Percentiles rank a stretch among this genome's conserved stretches.
These are phyloP conservation scores for Lontra canadensis DNA, from an alignment of 2,113 vertebrate genomes.

Conservation along the genomic window DNA sequence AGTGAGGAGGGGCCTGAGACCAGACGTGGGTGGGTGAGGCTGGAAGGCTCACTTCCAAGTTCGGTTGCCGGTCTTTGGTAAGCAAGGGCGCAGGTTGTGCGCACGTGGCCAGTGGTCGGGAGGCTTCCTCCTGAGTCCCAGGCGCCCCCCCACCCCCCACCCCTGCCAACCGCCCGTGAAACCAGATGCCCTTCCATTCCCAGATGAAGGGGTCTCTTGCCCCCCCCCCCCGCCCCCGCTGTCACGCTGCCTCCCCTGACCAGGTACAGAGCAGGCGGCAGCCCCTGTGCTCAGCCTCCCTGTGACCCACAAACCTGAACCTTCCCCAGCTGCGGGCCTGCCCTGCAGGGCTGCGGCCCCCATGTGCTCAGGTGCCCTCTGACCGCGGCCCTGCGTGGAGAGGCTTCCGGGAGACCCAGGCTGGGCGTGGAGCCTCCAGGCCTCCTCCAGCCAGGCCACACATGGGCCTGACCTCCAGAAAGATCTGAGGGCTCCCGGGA, in stretches of 20 bases:
- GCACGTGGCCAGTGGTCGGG: fast-evolving
- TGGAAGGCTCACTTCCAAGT: neutral
- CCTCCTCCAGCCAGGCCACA: neutral
- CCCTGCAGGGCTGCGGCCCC: too few relatives aligned
- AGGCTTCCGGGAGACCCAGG: neutral
- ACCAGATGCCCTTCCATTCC: neutral
- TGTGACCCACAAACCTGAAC: neutral
- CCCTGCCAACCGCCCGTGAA: neutral
- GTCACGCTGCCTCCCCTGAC: neutral
- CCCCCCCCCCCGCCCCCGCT: fast-evolving
- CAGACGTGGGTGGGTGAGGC: neutral
- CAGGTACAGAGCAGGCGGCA: neutral
- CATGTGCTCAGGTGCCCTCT: fast-evolving
- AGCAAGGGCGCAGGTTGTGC: neutral
- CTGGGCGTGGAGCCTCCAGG: neutral
- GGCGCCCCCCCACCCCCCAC: neutral
- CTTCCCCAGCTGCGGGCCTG: neutral
- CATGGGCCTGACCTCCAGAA: neutral
- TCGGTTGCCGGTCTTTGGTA: neutral
- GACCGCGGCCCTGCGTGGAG: neutral
- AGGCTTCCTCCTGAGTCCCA: neutral
- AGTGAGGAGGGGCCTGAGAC: fast-evolving
- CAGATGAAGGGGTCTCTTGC: neutral
- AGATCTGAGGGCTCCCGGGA: neutral
- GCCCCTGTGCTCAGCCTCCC: neutral